phyloP scores from a whole-genome alignment of 2,113 vertebrate species.

The Triplophysa rosa region DNA sequence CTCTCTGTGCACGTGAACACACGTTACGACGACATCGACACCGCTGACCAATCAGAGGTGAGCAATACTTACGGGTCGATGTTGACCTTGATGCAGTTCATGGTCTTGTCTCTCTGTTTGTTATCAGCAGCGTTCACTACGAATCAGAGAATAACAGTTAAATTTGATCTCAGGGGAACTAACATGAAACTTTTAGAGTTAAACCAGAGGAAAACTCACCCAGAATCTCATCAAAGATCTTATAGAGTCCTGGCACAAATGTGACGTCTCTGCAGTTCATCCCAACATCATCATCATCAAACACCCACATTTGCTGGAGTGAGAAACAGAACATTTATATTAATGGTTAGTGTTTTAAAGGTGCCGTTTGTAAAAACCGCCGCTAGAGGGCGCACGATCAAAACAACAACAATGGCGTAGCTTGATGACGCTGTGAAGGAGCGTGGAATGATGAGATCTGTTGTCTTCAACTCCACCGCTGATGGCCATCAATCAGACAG shows the following conservation, averaged over 20 bases:
- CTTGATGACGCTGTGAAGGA: no score
- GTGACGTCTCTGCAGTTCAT: slow-evolving; percentile 90
- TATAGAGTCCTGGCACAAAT: slow-evolving; percentile 96
- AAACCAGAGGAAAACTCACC: slow-evolving; percentile 73
- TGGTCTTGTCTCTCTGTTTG: slow-evolving; percentile 92
- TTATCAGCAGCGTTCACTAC: slow-evolving; percentile 97
- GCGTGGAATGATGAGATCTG: no score
- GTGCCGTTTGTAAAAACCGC: no score
- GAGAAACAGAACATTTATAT: background rate
- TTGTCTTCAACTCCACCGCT: no score
- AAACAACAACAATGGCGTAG: no score
- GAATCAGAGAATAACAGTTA: slow-evolving; percentile 1
- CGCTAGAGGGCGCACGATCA: no score
- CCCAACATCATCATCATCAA: slow-evolving; percentile 82
- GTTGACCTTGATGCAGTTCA: slow-evolving; percentile 91
- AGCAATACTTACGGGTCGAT: slow-evolving; percentile 88
- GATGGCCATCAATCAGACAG: no score
- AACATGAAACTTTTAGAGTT: no score
- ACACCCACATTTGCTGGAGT: slow-evolving; percentile 97
- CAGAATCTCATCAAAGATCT: slow-evolving; percentile 98
- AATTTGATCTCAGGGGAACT: no score
- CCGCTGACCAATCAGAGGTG: background rate
- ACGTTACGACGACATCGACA: background rate
- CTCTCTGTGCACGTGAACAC: slow-evolving; percentile 76
- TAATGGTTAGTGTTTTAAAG: background rate